phyloP scores from a whole-genome alignment of 2,888 invertebrate species.

The Drosophila koepferae region DNA sequence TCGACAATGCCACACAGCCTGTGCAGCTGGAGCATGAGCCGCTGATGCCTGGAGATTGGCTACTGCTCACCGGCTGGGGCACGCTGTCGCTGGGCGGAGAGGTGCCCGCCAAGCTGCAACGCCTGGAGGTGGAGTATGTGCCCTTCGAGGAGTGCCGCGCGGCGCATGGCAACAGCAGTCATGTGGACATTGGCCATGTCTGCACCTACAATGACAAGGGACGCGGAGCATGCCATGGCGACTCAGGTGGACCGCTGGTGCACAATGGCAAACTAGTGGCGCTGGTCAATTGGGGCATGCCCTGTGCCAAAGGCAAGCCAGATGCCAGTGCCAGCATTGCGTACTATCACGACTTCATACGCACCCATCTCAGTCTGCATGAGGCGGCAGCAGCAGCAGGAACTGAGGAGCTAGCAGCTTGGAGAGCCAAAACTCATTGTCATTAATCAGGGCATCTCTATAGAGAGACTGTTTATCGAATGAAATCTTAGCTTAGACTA shows the following conservation, averaged over 20 bases:
- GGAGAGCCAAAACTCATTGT: constrained; percentile 29
- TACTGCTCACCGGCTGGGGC: constrained; percentile 89
- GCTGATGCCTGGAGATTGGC: constrained; percentile 85
- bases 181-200: constrained; percentile 87
- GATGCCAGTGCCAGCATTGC: constrained; percentile 83
- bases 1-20: constrained; percentile 86
- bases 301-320: constrained; percentile 83
- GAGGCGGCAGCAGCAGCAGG: constrained; percentile 17
- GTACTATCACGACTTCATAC: constrained; percentile 83
- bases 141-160: constrained; percentile 86
- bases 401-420: constrained; percentile 1
- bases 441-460: constrained; percentile 28
- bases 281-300: constrained; percentile 84
- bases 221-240: constrained; percentile 86
- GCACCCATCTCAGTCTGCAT: constrained; percentile 66
- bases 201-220: constrained; percentile 87
- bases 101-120: constrained; percentile 87
- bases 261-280: constrained; percentile 81
- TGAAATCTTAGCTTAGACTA: background rate
- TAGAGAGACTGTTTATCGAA: background rate
- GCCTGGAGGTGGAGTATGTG: constrained; percentile 87
- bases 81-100: constrained; percentile 86
- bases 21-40: constrained; percentile 85
- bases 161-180: constrained; percentile 85
- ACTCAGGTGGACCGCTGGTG: constrained; percentile 83